These are phyloP conservation scores for Crotalus horridus DNA, from an alignment of 2,113 vertebrate genomes.

Conservation along the genomic window DNA sequence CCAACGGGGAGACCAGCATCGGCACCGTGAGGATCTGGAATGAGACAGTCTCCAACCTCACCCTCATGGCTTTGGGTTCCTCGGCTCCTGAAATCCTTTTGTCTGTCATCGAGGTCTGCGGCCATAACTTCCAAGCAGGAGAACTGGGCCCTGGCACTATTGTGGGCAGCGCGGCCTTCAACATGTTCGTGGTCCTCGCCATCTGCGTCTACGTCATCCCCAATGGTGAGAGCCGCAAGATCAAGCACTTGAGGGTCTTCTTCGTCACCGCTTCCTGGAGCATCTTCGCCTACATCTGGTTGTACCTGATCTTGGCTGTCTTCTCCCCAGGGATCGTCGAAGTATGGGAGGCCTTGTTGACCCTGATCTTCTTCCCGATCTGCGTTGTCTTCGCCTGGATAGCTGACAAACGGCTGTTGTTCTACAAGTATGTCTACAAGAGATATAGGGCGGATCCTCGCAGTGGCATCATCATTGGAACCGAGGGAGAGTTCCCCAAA, in stretches of 20 bases:
- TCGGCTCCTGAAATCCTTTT: conserved; percentile 93
- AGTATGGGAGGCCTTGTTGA: conserved; percentile 94
- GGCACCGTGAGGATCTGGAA: conserved; percentile 97
- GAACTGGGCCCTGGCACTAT: conserved; percentile 91
- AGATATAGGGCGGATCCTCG: conserved; percentile 91
- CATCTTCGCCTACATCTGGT: conserved; percentile 97
- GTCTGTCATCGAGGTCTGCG: conserved; percentile 93
- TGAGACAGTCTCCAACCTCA: conserved; percentile 94
- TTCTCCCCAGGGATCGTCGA: conserved; percentile 88
- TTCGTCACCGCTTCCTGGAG: conserved; percentile 97
- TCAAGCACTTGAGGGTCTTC: conserved; percentile 95
- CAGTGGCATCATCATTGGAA: conserved; percentile 90
- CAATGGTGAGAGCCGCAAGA: conserved; percentile 79
- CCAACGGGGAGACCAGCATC: conserved; percentile 91
- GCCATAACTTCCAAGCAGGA: conserved; percentile 84
- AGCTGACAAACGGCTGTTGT: conserved; percentile 91
- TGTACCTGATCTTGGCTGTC: conserved; percentile 91
- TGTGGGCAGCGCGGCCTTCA: conserved; percentile 94
- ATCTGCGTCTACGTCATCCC: conserved; percentile 93
- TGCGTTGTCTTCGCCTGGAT: conserved; percentile 95
- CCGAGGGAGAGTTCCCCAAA: conserved; percentile 85
- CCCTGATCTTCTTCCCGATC: conserved; percentile 88
- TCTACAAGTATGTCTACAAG: conserved; percentile 97
- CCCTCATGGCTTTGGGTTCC: conserved; percentile 91
- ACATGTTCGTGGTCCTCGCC: conserved; percentile 96